These are phyloP conservation scores for Sphyrna mokarran DNA, from an alignment of 2,113 vertebrate genomes.

Conservation along the genomic window DNA sequence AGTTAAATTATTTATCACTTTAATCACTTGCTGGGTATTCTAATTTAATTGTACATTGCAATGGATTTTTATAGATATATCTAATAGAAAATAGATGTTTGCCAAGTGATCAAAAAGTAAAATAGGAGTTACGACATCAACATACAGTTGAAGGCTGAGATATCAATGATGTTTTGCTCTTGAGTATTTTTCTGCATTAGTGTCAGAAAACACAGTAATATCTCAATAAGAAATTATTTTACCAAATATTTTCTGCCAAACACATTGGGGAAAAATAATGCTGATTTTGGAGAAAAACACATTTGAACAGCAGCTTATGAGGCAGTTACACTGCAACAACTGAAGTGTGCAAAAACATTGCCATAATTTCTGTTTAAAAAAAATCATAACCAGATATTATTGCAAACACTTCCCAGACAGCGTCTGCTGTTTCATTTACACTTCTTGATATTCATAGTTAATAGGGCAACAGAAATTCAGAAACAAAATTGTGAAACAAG, in stretches of 20 bases:
- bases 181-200: not conserved
- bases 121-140: not conserved
- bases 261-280: not conserved
- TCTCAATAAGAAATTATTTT: not conserved
- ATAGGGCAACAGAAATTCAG: not conserved
- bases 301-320: not conserved
- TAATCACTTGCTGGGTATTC: constrained; percentile 37
- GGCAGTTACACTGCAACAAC: not conserved
- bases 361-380: not conserved
- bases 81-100: not conserved
- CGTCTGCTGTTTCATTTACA: not conserved
- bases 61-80: not conserved
- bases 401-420: not conserved
- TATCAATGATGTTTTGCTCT: constrained; percentile 2
- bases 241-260: not conserved
- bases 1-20: constrained; percentile 47
- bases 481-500: not conserved
- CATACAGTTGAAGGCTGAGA: not conserved
- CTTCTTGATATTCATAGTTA: not conserved
- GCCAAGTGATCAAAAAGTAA: not conserved
- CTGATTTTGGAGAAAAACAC: not conserved
- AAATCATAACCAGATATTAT: not conserved
- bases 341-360: not conserved
- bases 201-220: constrained; percentile 20
- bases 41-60: constrained; percentile 43